These are phyloP conservation scores for Eupeodes luniger DNA, from an alignment of 2,888 invertebrate genomes.

Conservation along the genomic window DNA sequence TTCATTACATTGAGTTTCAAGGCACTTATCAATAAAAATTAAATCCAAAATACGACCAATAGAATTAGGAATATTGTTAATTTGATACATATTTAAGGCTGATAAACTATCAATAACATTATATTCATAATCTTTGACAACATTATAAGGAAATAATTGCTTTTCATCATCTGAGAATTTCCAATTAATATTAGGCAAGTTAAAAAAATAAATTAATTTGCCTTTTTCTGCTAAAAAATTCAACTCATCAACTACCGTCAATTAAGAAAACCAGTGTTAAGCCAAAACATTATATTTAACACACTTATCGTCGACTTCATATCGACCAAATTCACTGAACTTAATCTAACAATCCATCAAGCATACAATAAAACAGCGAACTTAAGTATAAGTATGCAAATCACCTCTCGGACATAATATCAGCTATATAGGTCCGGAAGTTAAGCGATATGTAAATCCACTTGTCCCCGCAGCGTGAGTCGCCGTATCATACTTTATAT, in stretches of 20 bases:
- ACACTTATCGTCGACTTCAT: constrained; percentile 10
- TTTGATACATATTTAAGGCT: too few relatives aligned
- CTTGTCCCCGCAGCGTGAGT: constrained; percentile 41
- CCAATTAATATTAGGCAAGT: too few relatives aligned
- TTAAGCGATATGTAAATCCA: constrained; percentile 66
- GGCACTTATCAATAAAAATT: too few relatives aligned
- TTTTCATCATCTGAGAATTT: too few relatives aligned
- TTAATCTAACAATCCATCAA: constrained; percentile 37
- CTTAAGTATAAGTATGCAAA: constrained; percentile 25
- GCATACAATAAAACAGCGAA: constrained; percentile 3
- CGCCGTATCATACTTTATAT: background rate
- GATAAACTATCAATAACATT: too few relatives aligned
- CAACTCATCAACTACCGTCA: background rate
- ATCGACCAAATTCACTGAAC: constrained; percentile 25
- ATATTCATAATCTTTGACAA: too few relatives aligned
- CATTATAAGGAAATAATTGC: too few relatives aligned
- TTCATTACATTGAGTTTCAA: too few relatives aligned
- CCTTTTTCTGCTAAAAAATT: too few relatives aligned
- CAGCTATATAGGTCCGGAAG: constrained; percentile 28
- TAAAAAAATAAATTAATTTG: too few relatives aligned
- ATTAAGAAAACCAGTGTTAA: constrained; percentile 7
- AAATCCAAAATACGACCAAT: too few relatives aligned
- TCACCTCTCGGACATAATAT: background rate
- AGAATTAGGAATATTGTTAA: too few relatives aligned
- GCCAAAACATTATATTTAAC: constrained; percentile 21